These are phyloP conservation scores for Salmo trutta DNA, from an alignment of 2,797 vertebrate species.

Conservation along the genomic window DNA sequence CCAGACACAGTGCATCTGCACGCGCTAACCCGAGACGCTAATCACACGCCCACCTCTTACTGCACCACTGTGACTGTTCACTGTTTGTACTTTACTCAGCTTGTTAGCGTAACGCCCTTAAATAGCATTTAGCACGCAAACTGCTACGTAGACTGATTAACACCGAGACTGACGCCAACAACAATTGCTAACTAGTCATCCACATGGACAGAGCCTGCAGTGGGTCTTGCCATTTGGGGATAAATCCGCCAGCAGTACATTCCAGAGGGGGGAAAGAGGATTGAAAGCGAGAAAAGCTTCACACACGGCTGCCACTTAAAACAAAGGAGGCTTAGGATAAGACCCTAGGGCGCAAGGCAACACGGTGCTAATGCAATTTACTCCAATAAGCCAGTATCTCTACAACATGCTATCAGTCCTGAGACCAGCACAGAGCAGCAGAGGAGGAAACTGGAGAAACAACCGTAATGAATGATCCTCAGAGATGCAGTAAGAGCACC, in stretches of 20 bases:
- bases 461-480: slow-evolving; percentile 66
- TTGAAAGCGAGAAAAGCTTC: slow-evolving; percentile 61
- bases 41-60: background rate
- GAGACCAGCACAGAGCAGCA: slow-evolving; percentile 7
- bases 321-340: slow-evolving; percentile 57
- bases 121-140: slow-evolving; percentile 23
- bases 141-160: slow-evolving; percentile 34
- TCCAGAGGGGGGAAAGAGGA: slow-evolving; percentile 38
- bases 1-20: slow-evolving; percentile 39
- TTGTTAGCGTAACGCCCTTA: slow-evolving; percentile 32
- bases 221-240: slow-evolving; percentile 32
- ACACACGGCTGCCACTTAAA: slow-evolving; percentile 66
- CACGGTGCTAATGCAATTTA: slow-evolving; percentile 69
- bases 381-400: slow-evolving; percentile 62
- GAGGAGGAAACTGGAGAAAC: slow-evolving; percentile 55
- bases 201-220: slow-evolving; percentile 9
- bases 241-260: slow-evolving; percentile 50
- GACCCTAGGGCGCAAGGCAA: slow-evolving; percentile 37
- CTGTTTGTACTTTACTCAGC: slow-evolving; percentile 22
- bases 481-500: slow-evolving; percentile 22
- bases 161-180: slow-evolving; percentile 35
- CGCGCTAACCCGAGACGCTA: slow-evolving; percentile 16
- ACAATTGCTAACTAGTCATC: slow-evolving; percentile 14
- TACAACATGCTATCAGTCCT: slow-evolving; percentile 55
- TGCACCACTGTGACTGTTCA: background rate